phyloP scores from a whole-genome alignment of 2,888 invertebrate species.

The Diadromus collaris region DNA sequence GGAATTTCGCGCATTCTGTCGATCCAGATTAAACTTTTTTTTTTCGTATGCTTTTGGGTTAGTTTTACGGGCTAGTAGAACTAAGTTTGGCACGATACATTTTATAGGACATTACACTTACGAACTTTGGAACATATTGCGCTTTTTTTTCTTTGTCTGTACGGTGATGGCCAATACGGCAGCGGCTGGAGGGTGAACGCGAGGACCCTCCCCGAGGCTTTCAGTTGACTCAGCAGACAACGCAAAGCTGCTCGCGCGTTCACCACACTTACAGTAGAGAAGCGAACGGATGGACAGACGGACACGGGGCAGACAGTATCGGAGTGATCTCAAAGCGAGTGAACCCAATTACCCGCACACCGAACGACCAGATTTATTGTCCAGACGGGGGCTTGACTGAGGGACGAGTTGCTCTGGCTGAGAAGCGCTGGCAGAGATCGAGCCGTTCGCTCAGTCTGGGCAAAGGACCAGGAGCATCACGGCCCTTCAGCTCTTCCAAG shows the following conservation, averaged over 20 bases:
- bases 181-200: conserved; percentile 28
- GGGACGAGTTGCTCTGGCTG: conserved; percentile 76
- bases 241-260: conserved; percentile 43
- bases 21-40: no score
- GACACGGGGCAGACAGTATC: conserved; percentile 79
- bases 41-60: no score
- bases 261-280: conserved; percentile 40
- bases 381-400: conserved; percentile 74
- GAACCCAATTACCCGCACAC: conserved; percentile 79
- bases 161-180: neutral
- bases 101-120: neutral
- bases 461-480: conserved; percentile 45
- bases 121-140: neutral
- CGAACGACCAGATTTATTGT: conserved; percentile 79
- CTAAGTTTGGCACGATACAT: neutral
- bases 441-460: conserved; percentile 32
- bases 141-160: neutral
- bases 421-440: conserved; percentile 65
- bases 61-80: no score
- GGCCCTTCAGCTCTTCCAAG: conserved; percentile 44
- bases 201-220: conserved; percentile 33
- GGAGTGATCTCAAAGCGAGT: conserved; percentile 79
- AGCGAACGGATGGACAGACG: conserved; percentile 74
- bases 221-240: conserved; percentile 16
- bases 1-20: neutral